Evolutionary conservation across 2,888 invertebrate genomes (phyloP), one percentile per base, ranked within the genome.

Genomic region (Acanthacorydalis orientalis): DNA sequence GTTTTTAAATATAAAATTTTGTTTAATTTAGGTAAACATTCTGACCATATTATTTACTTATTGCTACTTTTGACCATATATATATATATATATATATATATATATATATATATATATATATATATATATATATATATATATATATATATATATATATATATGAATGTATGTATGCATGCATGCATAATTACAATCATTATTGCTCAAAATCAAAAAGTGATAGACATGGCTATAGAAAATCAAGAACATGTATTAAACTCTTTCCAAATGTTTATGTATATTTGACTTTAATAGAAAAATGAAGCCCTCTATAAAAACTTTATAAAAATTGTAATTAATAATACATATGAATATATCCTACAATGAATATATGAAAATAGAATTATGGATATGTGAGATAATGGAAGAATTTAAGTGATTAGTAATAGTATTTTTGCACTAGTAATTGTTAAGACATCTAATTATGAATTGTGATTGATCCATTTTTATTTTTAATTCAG

Each of bases 391-490:
- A 57, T 51, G 51, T 52, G 58, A 51, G 52, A 56, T 57, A 52
- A 50, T 55, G 56, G 6, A 23, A 23, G 49, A 54, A 55, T 55
- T 45, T 45, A 45, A 15, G 45, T 45, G 57, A 58, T 56, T 63
- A 63, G 60, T 59, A 56, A 62, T 64, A 64, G 64, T 64, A 64
- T 64, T 64, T 64, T 64, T 64, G 63, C 64, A 64, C 64, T 64
- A 64, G 64, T 64, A 64, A 61, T 61, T 62, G 61, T 62, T 61
- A 59, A 59, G 58, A 56, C 58, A 55, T 56, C 58, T 59, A 55
- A 35, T 55, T 56, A 54, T 53, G 56, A 57, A 60, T 57, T 61
- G 62, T 63, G 61, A 61, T 62, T 61, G 60, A 57, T 57, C 50
- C 60, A 61, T 59, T 33, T 35, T 34, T 33, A n/a, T 45, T 45